phyloP scores from a whole-genome alignment of 2,888 invertebrate species.

The Andrena hattorfiana region DNA sequence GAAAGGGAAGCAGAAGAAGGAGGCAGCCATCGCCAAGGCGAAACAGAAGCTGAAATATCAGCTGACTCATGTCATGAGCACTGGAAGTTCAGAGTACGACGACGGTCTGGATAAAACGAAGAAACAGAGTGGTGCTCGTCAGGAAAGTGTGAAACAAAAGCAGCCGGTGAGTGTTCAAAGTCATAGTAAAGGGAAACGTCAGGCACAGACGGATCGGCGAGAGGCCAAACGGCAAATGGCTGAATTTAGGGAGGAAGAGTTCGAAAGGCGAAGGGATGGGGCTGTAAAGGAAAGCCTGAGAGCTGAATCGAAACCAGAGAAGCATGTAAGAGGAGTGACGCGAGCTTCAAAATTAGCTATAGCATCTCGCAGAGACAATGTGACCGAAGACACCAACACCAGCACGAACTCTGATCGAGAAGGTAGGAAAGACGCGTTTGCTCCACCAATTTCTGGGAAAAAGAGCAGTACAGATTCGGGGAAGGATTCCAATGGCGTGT shows the following conservation, averaged over 20 bases:
- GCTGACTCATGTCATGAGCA: slow-evolving; percentile 71
- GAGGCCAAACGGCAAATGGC: slow-evolving; percentile 46
- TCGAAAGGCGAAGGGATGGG: slow-evolving; percentile 39
- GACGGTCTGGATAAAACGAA: slow-evolving; percentile 70
- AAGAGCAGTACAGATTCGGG: slow-evolving; percentile 48
- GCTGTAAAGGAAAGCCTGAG: slow-evolving; percentile 32
- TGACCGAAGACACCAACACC: slow-evolving; percentile 55
- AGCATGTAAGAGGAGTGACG: slow-evolving; percentile 1
- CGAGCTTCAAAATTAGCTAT: slow-evolving; percentile 39
- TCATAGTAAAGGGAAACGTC: slow-evolving; percentile 66
- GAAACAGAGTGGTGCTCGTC: slow-evolving; percentile 37
- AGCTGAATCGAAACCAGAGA: slow-evolving; percentile 39
- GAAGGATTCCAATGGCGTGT: not conserved
- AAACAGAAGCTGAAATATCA: slow-evolving; percentile 73
- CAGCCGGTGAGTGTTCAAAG: slow-evolving; percentile 22
- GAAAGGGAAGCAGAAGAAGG: slow-evolving; percentile 45
- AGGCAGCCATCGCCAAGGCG: slow-evolving; percentile 53
- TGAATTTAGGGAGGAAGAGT: slow-evolving; percentile 35
- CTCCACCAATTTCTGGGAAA: slow-evolving; percentile 34
- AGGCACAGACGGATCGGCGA: slow-evolving; percentile 61
- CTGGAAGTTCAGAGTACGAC: slow-evolving; percentile 78
- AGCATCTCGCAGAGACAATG: slow-evolving; percentile 42
- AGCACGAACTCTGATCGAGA: slow-evolving; percentile 58
- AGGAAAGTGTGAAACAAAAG: slow-evolving; percentile 61
- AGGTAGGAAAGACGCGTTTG: slow-evolving; percentile 30